A percentile compares a stretch with the other conserved stretches of the same genome.
phyloP scores from a whole-genome alignment of 2,113 vertebrate species.

The Podocnemis expansa region DNA sequence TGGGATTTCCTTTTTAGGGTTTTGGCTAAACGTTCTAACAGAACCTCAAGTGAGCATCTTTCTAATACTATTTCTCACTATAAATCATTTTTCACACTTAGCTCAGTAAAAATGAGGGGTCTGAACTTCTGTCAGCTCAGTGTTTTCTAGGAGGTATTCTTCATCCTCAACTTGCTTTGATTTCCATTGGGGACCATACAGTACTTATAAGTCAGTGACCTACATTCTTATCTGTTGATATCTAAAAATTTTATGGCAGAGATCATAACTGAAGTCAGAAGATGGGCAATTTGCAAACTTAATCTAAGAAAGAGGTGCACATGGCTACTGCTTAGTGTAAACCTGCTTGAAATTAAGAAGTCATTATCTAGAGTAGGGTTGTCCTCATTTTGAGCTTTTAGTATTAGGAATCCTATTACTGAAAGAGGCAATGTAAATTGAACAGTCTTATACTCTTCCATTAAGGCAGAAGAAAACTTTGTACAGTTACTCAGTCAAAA shows the following conservation, averaged over 20 bases:
- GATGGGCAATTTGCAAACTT: not conserved
- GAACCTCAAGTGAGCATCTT: not conserved
- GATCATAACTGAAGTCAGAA: fast-evolving
- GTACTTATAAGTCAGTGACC: not conserved
- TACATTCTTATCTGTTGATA: fast-evolving
- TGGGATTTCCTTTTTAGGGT: not conserved
- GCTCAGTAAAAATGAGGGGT: fast-evolving
- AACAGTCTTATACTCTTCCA: not conserved
- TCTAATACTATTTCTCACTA: not conserved
- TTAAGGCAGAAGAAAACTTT: not conserved
- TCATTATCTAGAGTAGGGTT: not conserved
- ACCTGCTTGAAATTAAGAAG: not conserved
- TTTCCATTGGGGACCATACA: not conserved
- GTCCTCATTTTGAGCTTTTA: not conserved
- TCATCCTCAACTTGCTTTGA: fast-evolving
- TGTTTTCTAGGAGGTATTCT: fast-evolving
- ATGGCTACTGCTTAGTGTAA: not conserved
- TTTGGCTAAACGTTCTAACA: not conserved
- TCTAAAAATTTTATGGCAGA: fast-evolving
- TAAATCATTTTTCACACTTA: not conserved
- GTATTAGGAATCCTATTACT: not conserved
- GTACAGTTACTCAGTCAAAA: fast-evolving
- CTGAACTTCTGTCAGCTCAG: not conserved
- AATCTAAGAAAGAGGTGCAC: not conserved
- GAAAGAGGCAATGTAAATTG: not conserved